Percentiles rank a stretch among this genome's conserved stretches.
Evolutionary conservation across 2,888 invertebrate species (phyloP).

Genomic region (Polydesmus complanatus): DNA sequence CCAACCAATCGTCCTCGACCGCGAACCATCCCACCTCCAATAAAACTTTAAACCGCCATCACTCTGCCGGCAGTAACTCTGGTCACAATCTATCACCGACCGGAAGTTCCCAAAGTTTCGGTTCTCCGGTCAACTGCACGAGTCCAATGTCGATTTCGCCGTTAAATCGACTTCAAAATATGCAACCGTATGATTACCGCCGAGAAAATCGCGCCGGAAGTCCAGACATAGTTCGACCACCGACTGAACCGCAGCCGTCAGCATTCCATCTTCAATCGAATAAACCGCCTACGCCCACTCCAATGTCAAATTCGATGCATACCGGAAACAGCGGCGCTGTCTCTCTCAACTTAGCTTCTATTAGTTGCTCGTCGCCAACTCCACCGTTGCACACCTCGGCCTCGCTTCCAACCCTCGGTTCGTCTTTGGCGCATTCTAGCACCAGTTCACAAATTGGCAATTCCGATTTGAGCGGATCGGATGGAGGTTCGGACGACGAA

Average conservation of each 20-base stretch:
- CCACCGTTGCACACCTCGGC: conserved; percentile 20
- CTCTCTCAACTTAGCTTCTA: conserved; percentile 24
- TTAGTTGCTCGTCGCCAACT: conserved; percentile 22
- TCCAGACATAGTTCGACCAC: conserved; percentile 28
- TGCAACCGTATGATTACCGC: conserved; percentile 90
- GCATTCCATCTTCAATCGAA: conserved; percentile 30
- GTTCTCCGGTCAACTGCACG: conserved; percentile 21
- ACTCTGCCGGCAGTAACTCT: conserved; percentile 13
- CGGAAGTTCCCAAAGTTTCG: conserved; percentile 21
- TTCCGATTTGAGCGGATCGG: conserved; percentile 31
- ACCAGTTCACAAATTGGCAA: conserved; percentile 18
- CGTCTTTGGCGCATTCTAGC: conserved; percentile 20
- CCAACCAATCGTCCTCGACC: conserved; percentile 37
- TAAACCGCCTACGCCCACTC: conserved; percentile 15
- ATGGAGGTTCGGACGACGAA: conserved; percentile 39
- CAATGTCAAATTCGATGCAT: conserved; percentile 9
- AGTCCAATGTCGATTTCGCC: conserved; percentile 57
- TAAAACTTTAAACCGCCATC: conserved; percentile 18
- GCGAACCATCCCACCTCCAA: conserved; percentile 25
- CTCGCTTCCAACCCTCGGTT: conserved; percentile 22
- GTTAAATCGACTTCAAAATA: conserved; percentile 74
- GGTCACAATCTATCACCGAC: conserved; percentile 22
- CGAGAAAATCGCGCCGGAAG: conserved; percentile 35
- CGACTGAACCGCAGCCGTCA: conserved; percentile 18
- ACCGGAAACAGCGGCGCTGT: not conserved